phyloP scores from a whole-genome alignment of 2,113 vertebrate genomes.

The Chascanopsetta lugubris region DNA sequence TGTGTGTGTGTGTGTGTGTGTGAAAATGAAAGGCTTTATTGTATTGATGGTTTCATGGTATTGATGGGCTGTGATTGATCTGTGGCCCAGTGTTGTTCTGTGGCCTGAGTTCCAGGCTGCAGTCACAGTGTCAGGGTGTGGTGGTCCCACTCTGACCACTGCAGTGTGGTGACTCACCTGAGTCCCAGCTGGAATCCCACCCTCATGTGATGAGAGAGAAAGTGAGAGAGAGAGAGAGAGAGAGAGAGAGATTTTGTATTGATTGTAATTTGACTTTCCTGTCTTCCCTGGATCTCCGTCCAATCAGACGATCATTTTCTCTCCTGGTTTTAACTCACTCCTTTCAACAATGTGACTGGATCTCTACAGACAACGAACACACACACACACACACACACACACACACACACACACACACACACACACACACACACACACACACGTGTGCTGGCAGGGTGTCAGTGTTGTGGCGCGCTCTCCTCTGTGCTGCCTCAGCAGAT shows the following conservation, averaged over 20 bases:
- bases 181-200: constrained; percentile 59
- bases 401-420: neutral
- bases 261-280: neutral
- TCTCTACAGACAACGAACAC: constrained; percentile 2
- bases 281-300: constrained; percentile 11
- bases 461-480: constrained; percentile 21
- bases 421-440: constrained; percentile 1
- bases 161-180: constrained; percentile 68
- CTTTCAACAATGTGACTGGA: constrained; percentile 21
- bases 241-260: neutral
- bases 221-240: constrained; percentile 8
- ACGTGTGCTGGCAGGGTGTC: neutral
- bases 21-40: too few species aligned
- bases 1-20: too few species aligned
- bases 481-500: constrained; percentile 46
- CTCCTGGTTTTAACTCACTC: constrained; percentile 32
- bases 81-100: too few species aligned
- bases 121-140: constrained; percentile 11
- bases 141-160: constrained; percentile 29
- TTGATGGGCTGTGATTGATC: neutral
- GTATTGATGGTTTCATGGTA: too few species aligned
- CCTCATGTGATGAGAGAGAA: constrained; percentile 26
- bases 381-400: constrained; percentile 4
- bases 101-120: constrained; percentile 1
- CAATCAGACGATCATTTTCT: constrained; percentile 30